Conservation (phyloP, 2,113 vertebrate species). For the Rhea americana region DNA sequence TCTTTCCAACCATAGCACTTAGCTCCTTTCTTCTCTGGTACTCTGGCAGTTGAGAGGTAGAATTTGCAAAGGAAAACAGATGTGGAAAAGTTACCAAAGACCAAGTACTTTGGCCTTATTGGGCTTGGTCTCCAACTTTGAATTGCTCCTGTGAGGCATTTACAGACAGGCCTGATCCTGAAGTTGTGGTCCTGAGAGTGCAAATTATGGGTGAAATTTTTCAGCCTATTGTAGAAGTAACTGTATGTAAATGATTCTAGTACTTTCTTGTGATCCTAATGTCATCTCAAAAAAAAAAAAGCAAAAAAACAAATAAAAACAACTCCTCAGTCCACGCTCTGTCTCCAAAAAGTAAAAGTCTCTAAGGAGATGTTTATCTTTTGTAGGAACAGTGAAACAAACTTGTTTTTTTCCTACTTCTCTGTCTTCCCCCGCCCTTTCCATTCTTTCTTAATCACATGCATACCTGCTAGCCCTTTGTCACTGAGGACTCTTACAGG, state of each 20-base stretch:
- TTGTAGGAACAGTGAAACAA: neutral
- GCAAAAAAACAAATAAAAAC: neutral
- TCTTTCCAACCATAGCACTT: neutral
- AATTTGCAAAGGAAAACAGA: constrained; percentile 48
- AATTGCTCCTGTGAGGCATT: neutral
- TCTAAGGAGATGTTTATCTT: constrained; percentile 16
- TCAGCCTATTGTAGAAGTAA: neutral
- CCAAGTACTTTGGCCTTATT: neutral
- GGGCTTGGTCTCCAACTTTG: neutral
- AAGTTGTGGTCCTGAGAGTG: neutral
- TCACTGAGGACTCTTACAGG: neutral
- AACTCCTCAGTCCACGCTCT: neutral
- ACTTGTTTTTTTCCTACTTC: neutral
- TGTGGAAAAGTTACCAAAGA: constrained; percentile 1
- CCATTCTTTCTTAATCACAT: constrained; percentile 18
- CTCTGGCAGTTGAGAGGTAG: neutral
- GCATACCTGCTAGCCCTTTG: neutral
- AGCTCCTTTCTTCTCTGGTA: neutral
- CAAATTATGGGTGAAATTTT: neutral
- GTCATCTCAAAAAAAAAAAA: neutral
- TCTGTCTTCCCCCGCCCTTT: constrained; percentile 17
- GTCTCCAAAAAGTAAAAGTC: neutral
- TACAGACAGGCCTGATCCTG: neutral
- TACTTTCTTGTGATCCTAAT: neutral
- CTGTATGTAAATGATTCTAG: neutral